Percentiles rank a stretch among this genome's conserved stretches.
phyloP scores from a whole-genome alignment of 2,888 invertebrate genomes.

The Oxyteleia sp. region DNA sequence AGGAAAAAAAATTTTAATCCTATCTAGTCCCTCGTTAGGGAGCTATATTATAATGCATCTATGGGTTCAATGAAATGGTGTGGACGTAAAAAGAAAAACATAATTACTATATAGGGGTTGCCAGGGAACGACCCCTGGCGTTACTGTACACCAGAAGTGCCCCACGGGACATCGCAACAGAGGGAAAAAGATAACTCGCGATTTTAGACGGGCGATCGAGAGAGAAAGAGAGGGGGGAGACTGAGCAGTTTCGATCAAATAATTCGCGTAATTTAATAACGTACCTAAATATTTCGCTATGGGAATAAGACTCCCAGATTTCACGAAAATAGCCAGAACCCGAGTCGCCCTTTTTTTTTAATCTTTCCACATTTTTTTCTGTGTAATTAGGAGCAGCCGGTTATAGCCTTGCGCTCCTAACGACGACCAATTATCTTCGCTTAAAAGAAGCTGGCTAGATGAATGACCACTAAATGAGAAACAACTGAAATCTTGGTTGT shows the following conservation, averaged over 20 bases:
- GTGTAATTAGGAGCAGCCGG: too few relatives aligned
- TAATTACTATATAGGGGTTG: conserved; percentile 87
- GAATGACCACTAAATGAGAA: too few relatives aligned
- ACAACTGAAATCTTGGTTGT: too few relatives aligned
- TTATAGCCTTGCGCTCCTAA: too few relatives aligned
- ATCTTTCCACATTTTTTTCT: too few relatives aligned
- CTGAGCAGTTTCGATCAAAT: conserved; percentile 77
- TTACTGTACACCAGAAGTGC: conserved; percentile 85
- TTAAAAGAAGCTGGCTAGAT: too few relatives aligned
- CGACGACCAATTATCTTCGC: too few relatives aligned
- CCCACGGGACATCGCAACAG: conserved; percentile 82
- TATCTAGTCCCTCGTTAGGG: conserved; percentile 74
- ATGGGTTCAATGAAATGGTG: conserved; percentile 86
- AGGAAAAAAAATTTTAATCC: conserved; percentile 77
- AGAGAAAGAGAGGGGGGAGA: too few relatives aligned
- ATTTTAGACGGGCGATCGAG: conserved; percentile 31
- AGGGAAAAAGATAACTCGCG: conserved; percentile 67
- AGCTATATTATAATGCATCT: conserved; percentile 84
- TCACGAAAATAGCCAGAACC: conserved; percentile 55
- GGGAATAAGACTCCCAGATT: conserved; percentile 56
- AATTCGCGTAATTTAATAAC: conserved; percentile 87
- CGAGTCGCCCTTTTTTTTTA: too few relatives aligned
- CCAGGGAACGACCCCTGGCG: conserved; percentile 82
- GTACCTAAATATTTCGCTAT: conserved; percentile 76
- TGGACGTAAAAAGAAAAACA: conserved; percentile 86